Evolutionary conservation across 2,797 vertebrate genomes (phyloP), one percentile per base, ranked within the genome.

Genomic region (Platyrinchus mystaceus): DNA sequence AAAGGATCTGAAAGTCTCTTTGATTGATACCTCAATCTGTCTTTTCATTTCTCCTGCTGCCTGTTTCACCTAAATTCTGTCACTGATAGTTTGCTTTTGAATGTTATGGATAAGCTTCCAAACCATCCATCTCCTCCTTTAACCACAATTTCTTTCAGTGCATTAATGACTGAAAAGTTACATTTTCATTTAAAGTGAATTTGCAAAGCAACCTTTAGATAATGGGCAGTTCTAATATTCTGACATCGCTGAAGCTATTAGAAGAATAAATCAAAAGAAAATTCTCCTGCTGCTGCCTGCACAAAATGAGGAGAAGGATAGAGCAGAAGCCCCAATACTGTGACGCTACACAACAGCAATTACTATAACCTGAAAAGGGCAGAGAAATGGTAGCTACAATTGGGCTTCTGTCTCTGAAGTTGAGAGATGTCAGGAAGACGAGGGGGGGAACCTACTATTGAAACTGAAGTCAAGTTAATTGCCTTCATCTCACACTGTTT

Each of bases 151-250:
- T 78, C 47, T 80, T 70, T 93, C 7, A 3, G 21, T 47, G 15
- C 58, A 53, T 83, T 87, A 95, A 77, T 83, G 78, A 89, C 78
- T 49, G 78, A 77, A 85, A 92, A 77, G 52, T 63, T 92, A 87
- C 50, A 62, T 85, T 97, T 95, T 93, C 71, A 92, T 93, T 95
- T 89, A 84, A 92, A 76, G 39, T 75, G 87, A 85, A 92, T 89
- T 95, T 95, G 69, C 69, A 86, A 87, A 91, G 76, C 86, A 92
- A 87, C n/a, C 68, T 87, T 95, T 81, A 87, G 75, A 84, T 92
- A 94, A 87, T 49, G 80, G 73, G 32, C 69, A 83, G 39, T 63
- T 91, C 69, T 69, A 85, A 95, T 78, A 87, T 78, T 80, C 93
- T 89, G 87, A 81, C 66, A 71, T 81, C 0, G 0, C 41, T 78